A percentile compares a stretch with the other conserved stretches of the same genome.
Conservation (phyloP, 2,888 invertebrate genomes). For the Pristionchus japonicus region DNA sequence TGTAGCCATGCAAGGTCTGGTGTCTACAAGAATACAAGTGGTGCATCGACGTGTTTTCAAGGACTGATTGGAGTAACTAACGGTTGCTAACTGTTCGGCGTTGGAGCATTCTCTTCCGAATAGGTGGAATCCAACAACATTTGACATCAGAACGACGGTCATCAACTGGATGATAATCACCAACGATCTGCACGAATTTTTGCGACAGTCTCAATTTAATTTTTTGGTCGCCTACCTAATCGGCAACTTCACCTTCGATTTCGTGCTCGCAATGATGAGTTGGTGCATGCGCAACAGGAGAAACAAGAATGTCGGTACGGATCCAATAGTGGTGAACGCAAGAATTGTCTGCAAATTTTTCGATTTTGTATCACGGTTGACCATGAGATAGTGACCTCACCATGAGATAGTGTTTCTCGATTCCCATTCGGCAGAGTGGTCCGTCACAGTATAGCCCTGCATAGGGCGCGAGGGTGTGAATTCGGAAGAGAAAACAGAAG, state of each 20-base stretch:
- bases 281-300: not conserved
- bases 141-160: not conserved
- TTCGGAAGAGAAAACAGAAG: constrained; percentile 2
- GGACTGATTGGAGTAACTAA: not conserved
- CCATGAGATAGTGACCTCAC: too few relatives aligned
- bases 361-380: not conserved
- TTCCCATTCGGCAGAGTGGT: not conserved
- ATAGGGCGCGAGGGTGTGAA: not conserved
- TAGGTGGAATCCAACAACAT: not conserved
- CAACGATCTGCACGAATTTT: not conserved
- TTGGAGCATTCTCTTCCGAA: not conserved
- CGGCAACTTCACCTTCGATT: not conserved
- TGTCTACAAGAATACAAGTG: not conserved
- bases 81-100: not conserved
- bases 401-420: not conserved
- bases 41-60: not conserved
- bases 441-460: not conserved
- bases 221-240: not conserved
- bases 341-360: not conserved
- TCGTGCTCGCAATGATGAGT: not conserved
- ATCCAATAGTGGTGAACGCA: not conserved
- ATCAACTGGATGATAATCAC: not conserved
- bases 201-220: not conserved
- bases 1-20: not conserved
- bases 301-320: not conserved